These are phyloP conservation scores for Dendrocopos noguchii DNA, from an alignment of 2,113 vertebrate genomes.

Conservation along the genomic window DNA sequence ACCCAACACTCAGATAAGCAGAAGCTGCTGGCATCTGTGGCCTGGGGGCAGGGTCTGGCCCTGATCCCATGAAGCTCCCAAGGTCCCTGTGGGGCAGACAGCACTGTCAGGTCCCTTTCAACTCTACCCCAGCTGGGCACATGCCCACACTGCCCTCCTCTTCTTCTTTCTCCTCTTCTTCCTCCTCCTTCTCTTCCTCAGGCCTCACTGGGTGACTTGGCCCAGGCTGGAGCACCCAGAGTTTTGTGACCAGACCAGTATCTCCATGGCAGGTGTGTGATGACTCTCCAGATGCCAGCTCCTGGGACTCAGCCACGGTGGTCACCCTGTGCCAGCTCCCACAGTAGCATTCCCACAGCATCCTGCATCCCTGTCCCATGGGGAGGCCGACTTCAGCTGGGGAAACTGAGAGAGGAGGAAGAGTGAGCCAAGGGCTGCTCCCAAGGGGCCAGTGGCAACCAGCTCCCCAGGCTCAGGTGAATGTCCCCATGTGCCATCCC, in stretches of 20 bases:
- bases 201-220: not conserved
- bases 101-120: not conserved
- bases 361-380: not conserved
- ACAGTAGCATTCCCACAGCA: not conserved
- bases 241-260: accelerated
- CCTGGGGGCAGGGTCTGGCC: not conserved
- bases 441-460: accelerated
- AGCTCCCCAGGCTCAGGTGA: accelerated
- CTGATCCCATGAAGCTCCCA: not conserved
- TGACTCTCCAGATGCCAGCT: not conserved
- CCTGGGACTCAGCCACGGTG: accelerated
- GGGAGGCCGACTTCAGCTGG: not conserved
- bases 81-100: not conserved
- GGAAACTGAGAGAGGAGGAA: not conserved
- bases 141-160: not conserved
- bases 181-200: not conserved
- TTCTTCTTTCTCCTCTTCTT: not conserved
- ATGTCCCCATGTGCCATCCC: accelerated
- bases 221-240: accelerated
- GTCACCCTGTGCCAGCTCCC: not conserved
- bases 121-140: not conserved
- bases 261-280: accelerated
- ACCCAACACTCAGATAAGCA: not conserved
- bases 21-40: not conserved
- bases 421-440: not conserved